Evolutionary conservation across 2,797 vertebrate genomes (phyloP).

Genomic region (Enteromius unitaeniatus): DNA sequence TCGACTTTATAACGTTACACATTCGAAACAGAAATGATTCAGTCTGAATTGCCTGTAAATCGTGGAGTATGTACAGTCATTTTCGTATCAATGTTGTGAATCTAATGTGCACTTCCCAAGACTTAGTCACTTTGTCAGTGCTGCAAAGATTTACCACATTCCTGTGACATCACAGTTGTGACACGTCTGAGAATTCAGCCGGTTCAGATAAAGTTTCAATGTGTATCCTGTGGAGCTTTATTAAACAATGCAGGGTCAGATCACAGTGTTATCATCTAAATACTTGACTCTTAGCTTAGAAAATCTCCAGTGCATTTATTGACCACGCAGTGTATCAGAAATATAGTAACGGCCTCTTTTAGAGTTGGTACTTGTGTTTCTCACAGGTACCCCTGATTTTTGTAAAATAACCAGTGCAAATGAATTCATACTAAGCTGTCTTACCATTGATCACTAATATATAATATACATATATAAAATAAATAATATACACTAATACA

Average conservation of each 20-base stretch:
- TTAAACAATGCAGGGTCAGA: constrained; percentile 7
- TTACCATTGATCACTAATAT: not conserved
- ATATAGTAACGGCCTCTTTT: not conserved
- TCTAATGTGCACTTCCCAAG: not conserved
- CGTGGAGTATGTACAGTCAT: not conserved
- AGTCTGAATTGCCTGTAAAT: not conserved
- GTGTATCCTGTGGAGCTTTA: not conserved
- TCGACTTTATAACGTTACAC: not conserved
- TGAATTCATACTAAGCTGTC: not conserved
- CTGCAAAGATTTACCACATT: not conserved
- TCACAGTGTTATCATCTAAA: not conserved
- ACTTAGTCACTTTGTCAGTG: not conserved
- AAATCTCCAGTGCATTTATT: not conserved
- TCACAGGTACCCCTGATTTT: constrained; percentile 11
- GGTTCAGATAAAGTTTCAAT: constrained; percentile 7
- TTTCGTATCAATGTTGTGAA: not conserved
- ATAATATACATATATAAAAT: too few relatives aligned
- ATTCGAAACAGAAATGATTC: constrained; percentile 5
- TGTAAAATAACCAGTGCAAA: constrained; percentile 5
- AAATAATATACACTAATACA: too few relatives aligned
- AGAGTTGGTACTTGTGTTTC: constrained; percentile 20
- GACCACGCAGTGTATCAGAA: not conserved
- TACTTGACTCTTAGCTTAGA: not conserved
- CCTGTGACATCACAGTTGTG: not conserved
- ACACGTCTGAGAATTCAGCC: constrained; percentile 11